Evolutionary conservation across 2,113 vertebrate genomes (phyloP), one percentile per base, ranked within the genome.

Genomic region (Carollia perspicillata): DNA sequence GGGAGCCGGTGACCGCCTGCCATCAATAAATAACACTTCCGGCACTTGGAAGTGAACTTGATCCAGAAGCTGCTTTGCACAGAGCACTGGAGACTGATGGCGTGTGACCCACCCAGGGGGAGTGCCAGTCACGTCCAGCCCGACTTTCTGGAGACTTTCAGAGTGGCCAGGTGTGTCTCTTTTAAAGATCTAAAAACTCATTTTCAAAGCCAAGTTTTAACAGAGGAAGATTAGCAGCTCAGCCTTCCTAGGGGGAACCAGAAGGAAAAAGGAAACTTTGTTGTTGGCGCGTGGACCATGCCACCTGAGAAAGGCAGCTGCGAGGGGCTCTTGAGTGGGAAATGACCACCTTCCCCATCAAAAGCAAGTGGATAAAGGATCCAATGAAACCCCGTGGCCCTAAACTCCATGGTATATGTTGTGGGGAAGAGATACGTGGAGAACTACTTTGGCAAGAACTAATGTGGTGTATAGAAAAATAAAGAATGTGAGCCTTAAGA

Each of bases 221-320:
- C 2, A 3, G 90, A 66, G 49, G 85, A 74, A 95, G 83, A 95
- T 68, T 81, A 91, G 81, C n/a, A 95, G 55, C 92, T 78, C 94
- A 98, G 33, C 66, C 90, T 92, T 90, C 14, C 28, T 0, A 0
- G 18, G 69, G 40, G 72, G 37, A 92, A 63, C 14, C 58, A 85
- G 49, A 42, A 90, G 65, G 75, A 47, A 44, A 92, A 85, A 93
- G n/a, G 87, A 12, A 60, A 33, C 55, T 78, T 91, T 40, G 22
- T 8, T 84, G 55, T 84, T 96, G 90, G 90, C 79, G 89, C 69
- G 16, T 80, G 40, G 84, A 35, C 92, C 77, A 63, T 78, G 90
- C 77, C 88, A 60, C 65, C 63, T 51, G 44, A 96, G 90, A 95
- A 93, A 93, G 81, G n/a, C 23, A 69, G 40, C n/a, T 68, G 35